Evolutionary conservation across 2,888 invertebrate species (phyloP), one percentile per base, ranked within the genome.

Genomic region (Hirtodrosophila cameraria): DNA sequence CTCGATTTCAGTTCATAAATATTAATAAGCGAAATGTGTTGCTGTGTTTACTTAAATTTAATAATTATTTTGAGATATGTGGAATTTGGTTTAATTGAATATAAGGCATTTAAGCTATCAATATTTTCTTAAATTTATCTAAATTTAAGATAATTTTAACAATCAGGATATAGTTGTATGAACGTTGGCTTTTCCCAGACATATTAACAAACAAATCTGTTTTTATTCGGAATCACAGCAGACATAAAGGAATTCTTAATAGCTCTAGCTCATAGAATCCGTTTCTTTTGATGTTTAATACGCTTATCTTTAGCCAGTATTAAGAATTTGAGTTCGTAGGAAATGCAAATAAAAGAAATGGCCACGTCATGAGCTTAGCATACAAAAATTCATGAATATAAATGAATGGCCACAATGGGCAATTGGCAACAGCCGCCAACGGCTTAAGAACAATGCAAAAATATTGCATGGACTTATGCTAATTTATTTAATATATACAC

Each of bases 401-500:
- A 82, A 75, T 67, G 59, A 67, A 62, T 67, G 58, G 42, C 36
- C 45, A 52, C 41, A 60, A 68, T 64, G 62, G 72, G 60, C 48
- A 64, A 50, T 25, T n/a, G 43, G 54, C 33, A 61, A 41, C 30
- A 25, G 18, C 28, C 23, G 31, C 31, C 45, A 46, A 36, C 39
- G 45, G 62, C 39, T 62, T 61, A 46, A 60, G 57, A 46, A 50
- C 55, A 72, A 64, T 66, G 86, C 60, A 82, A 80, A 85, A 66
- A 75, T 79, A 82, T 59, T 64, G 43, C 25, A 49, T 39, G 64
- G 79, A 83, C 63, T 80, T 83, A 85, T 85, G 80, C 52, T 61
- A 75, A 85, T 85, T 66, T 77, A 43, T 30, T 45, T 77, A 43
- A 27, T 45, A 53, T 38, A 42, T 53, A 61, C 57, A 76, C 50